These are phyloP conservation scores for Aix galericulata DNA, from an alignment of 2,113 vertebrate genomes.

Conservation along the genomic window DNA sequence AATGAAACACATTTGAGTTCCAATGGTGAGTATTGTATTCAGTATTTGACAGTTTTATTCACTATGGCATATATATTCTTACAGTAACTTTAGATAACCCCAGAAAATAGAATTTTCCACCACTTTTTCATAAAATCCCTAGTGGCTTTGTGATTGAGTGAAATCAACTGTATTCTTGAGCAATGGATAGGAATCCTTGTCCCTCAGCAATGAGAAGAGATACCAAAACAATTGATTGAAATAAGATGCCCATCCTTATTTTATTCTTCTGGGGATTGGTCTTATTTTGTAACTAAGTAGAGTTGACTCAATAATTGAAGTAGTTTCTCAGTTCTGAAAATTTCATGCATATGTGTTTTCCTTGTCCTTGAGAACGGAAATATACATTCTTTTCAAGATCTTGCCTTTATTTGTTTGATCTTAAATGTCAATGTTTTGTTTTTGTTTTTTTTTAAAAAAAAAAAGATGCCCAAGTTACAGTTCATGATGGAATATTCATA, in stretches of 20 bases:
- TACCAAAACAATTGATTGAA: neutral
- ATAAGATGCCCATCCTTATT: neutral
- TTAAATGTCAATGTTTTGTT: neutral
- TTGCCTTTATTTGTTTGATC: neutral
- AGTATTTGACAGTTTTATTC: neutral
- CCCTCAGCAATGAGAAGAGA: neutral
- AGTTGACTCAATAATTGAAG: neutral
- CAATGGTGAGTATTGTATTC: conserved; percentile 75
- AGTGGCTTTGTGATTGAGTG: neutral
- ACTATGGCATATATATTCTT: neutral
- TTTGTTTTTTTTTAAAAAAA: neutral
- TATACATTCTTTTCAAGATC: neutral
- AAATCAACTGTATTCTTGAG: neutral
- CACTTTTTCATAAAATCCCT: neutral
- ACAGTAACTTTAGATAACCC: neutral
- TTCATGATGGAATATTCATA: neutral
- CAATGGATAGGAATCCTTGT: neutral
- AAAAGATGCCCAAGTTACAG: neutral
- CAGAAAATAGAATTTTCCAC: neutral
- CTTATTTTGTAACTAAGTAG: neutral
- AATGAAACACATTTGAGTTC: conserved; percentile 49
- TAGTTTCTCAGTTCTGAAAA: neutral
- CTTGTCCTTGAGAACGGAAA: neutral
- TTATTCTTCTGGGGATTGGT: neutral
- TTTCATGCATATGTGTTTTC: neutral